Conservation (phyloP, 2,888 invertebrate species). For the Podotricha telesiphe region DNA sequence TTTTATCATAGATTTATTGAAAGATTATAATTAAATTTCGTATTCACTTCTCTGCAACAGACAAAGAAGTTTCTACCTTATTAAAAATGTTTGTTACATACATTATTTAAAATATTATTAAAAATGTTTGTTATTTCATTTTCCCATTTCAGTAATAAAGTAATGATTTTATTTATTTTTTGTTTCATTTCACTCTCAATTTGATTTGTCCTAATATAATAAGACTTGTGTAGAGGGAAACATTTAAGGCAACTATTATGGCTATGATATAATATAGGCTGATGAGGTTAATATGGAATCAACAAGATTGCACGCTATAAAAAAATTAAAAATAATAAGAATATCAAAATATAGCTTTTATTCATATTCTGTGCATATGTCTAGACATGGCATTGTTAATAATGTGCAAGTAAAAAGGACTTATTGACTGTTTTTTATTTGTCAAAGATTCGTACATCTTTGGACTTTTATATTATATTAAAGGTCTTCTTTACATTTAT, state of each 20-base stretch:
- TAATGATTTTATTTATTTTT: not conserved
- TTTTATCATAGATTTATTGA: constrained; percentile 12
- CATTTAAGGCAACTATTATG: constrained; percentile 1
- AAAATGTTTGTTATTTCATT: not conserved
- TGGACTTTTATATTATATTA: too few species aligned
- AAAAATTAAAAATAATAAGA: too few species aligned
- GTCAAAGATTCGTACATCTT: not conserved
- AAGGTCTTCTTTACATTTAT: too few species aligned
- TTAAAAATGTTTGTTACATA: constrained; percentile 12
- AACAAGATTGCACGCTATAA: not conserved
- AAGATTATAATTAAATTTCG: not conserved
- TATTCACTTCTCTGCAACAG: constrained; percentile 16
- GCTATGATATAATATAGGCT: too few species aligned
- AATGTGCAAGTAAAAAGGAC: not conserved
- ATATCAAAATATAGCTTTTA: not conserved
- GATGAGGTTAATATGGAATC: not conserved
- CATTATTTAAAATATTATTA: too few species aligned
- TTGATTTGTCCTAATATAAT: not conserved
- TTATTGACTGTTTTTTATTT: not conserved
- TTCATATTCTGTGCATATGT: not conserved
- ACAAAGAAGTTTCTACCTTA: constrained; percentile 4
- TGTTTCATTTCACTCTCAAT: not conserved
- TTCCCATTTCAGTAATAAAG: not conserved
- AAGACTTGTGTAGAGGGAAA: not conserved
- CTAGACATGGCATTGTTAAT: not conserved